These are phyloP conservation scores for Oppia nitens DNA, from an alignment of 1,140 invertebrate genomes.

Conservation along the genomic window DNA sequence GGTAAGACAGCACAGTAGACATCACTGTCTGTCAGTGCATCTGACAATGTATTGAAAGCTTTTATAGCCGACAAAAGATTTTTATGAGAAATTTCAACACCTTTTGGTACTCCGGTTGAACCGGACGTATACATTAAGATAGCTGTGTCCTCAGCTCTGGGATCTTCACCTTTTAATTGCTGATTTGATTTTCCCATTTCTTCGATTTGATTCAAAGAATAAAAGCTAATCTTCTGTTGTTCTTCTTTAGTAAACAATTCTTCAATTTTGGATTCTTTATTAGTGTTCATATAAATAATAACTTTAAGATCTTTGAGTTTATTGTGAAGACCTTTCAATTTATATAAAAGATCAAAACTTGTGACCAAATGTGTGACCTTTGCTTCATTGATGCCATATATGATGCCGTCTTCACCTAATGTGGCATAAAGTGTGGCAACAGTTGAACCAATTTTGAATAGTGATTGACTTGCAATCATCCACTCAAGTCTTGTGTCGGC, in stretches of 20 bases:
- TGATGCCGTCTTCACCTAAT: constrained; percentile 83
- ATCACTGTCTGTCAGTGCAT: constrained; percentile 40
- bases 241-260: too few relatives aligned
- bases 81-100: constrained; percentile 51
- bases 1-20: constrained; percentile 87
- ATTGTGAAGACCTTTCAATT: too few relatives aligned
- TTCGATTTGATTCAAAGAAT: constrained; percentile 10
- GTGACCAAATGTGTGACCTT: constrained; percentile 46
- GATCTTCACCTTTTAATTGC: neutral
- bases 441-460: constrained; percentile 25
- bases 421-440: constrained; percentile 93
- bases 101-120: constrained; percentile 75
- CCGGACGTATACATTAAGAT: constrained; percentile 94
- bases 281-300: too few relatives aligned
- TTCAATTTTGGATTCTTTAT: too few relatives aligned
- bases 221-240: too few relatives aligned
- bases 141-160: constrained; percentile 46
- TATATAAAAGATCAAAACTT: constrained; percentile 67
- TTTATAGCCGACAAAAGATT: constrained; percentile 78
- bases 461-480: constrained; percentile 59
- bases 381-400: constrained; percentile 89
- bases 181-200: constrained; percentile 1
- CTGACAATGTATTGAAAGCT: constrained; percentile 62
- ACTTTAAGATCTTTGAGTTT: too few relatives aligned
- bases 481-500: constrained; percentile 92